phyloP scores from a whole-genome alignment of 2,113 vertebrate genomes.

The Limanda limanda region DNA sequence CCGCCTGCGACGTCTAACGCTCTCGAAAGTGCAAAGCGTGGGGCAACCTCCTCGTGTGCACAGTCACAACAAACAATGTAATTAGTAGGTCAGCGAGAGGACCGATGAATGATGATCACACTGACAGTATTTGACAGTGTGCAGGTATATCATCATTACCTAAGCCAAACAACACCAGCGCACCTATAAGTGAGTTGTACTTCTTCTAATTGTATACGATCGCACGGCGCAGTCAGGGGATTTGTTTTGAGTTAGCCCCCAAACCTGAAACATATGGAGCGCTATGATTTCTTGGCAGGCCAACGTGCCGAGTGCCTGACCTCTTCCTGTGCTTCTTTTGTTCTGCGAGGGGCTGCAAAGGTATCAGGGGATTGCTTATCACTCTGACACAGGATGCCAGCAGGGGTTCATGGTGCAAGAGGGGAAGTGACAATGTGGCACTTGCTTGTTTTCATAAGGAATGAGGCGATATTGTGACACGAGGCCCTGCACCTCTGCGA shows the following conservation, averaged over 20 bases:
- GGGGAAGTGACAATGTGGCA: constrained; percentile 77
- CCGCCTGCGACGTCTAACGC: constrained; percentile 26
- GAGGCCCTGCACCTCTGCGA: constrained; percentile 52
- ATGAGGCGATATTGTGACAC: constrained; percentile 72
- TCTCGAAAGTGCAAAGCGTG: constrained; percentile 3
- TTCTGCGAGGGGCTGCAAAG: constrained; percentile 59
- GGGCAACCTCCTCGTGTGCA: constrained; percentile 21
- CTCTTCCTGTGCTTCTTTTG: constrained; percentile 77
- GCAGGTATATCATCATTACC: constrained; percentile 66
- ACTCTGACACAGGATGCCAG: constrained; percentile 78
- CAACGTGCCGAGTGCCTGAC: constrained; percentile 62
- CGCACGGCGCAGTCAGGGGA: constrained; percentile 40
- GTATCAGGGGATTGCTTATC: constrained; percentile 79
- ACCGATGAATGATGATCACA: constrained; percentile 53
- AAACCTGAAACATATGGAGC: constrained; percentile 75
- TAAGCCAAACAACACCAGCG: constrained; percentile 40
- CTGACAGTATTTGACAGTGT: constrained; percentile 64
- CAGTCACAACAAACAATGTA: constrained; percentile 63
- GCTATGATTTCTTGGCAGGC: constrained; percentile 70
- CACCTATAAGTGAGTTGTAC: constrained; percentile 54
- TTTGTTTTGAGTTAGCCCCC: constrained; percentile 72
- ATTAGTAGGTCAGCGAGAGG: constrained; percentile 45
- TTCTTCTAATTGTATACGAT: constrained; percentile 61
- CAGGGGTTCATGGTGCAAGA: constrained; percentile 70
- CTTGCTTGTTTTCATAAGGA: constrained; percentile 74